These are phyloP conservation scores for Cyprinodon diabolis DNA, from an alignment of 2,797 vertebrate genomes.

Conservation along the genomic window DNA sequence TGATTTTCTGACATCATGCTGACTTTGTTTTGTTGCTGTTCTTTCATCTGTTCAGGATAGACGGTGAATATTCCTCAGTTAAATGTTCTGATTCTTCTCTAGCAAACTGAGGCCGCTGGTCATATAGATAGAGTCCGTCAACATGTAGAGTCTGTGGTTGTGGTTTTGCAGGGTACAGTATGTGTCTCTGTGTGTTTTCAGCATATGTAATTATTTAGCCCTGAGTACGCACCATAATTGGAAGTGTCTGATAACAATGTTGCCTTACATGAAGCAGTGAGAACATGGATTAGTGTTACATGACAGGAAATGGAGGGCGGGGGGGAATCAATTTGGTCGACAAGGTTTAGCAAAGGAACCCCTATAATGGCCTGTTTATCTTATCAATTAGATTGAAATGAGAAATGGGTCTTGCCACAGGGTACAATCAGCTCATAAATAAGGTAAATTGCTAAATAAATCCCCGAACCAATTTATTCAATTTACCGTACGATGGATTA, in stretches of 20 bases:
- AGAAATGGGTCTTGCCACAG: constrained; percentile 69
- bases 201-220: constrained; percentile 71
- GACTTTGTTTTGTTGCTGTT: too few species aligned
- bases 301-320: constrained; percentile 21
- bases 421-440: constrained; percentile 73
- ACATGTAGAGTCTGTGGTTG: background rate
- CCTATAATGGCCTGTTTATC: constrained; percentile 68
- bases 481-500: constrained; percentile 73
- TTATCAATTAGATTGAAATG: constrained; percentile 81
- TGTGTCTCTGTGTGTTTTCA: constrained; percentile 47
- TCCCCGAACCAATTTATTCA: constrained; percentile 70
- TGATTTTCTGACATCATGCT: too few species aligned
- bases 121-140: too few species aligned
- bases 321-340: constrained; percentile 41
- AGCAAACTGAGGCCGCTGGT: too few species aligned
- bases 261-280: constrained; percentile 61
- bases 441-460: constrained; percentile 63
- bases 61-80: too few species aligned
- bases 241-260: constrained; percentile 70
- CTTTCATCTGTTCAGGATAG: too few species aligned
- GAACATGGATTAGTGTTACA: constrained; percentile 64
- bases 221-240: constrained; percentile 70
- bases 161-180: background rate
- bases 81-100: too few species aligned
- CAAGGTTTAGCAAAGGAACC: constrained; percentile 55